Evolutionary conservation across 2,113 vertebrate genomes (phyloP).

Genomic region (Gasterosteus aculeatus): DNA sequence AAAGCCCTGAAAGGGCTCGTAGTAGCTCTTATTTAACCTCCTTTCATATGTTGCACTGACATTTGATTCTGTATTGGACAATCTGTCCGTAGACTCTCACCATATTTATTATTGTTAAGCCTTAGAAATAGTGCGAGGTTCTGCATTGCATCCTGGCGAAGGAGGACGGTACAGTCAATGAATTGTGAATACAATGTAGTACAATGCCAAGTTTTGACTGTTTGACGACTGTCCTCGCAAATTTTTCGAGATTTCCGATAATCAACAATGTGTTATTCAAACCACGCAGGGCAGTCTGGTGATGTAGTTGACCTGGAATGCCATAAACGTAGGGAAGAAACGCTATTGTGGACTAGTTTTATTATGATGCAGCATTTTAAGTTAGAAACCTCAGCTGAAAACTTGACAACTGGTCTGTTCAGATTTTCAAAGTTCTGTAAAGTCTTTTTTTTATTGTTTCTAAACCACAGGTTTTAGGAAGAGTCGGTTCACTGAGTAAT

Average conservation of each 20-base stretch:
- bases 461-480: conserved; percentile 73
- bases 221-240: conserved; percentile 64
- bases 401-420: conserved; percentile 49
- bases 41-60: conserved; percentile 77
- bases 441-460: conserved; percentile 55
- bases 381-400: conserved; percentile 62
- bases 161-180: conserved; percentile 48
- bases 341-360: conserved; percentile 62
- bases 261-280: conserved; percentile 53
- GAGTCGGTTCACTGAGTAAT: conserved; percentile 77
- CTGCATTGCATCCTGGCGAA: conserved; percentile 65
- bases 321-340: conserved; percentile 53
- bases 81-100: conserved; percentile 74
- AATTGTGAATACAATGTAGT: conserved; percentile 69
- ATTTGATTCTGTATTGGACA: conserved; percentile 76
- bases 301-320: conserved; percentile 51
- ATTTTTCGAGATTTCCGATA: conserved; percentile 55
- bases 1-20: conserved; percentile 72
- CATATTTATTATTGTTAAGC: conserved; percentile 77
- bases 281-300: conserved; percentile 37
- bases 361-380: conserved; percentile 58
- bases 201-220: conserved; percentile 56
- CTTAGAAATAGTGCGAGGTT: conserved; percentile 69
- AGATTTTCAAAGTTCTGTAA: conserved; percentile 48
- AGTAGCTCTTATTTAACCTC: conserved; percentile 75